Evolutionary conservation across 2,113 vertebrate genomes (phyloP).

Genomic region (Fregetta grallaria): DNA sequence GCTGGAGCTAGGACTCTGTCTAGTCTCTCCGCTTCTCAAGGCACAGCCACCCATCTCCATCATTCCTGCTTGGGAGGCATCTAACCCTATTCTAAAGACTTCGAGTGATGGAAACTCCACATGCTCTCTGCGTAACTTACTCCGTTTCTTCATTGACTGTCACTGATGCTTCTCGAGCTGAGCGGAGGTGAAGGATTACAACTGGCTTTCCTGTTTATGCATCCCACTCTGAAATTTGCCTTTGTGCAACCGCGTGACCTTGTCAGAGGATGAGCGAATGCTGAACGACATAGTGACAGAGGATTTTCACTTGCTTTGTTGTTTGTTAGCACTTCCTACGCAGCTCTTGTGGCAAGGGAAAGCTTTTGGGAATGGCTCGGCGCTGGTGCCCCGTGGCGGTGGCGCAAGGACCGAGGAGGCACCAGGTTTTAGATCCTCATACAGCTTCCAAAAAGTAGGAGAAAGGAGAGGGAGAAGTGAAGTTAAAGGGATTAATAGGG

Average conservation of each 20-base stretch:
- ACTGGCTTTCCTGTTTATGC: neutral
- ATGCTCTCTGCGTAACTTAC: neutral
- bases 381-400: neutral
- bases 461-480: neutral
- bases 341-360: neutral
- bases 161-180: neutral
- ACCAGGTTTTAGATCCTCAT: neutral
- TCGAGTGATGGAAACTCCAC: neutral
- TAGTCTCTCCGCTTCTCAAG: neutral
- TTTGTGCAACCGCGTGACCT: neutral
- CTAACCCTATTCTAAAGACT: neutral
- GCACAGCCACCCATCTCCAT: neutral
- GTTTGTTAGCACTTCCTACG: neutral
- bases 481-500: neutral
- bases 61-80: neutral
- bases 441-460: neutral
- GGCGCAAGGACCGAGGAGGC: too few relatives aligned
- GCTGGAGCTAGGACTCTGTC: fast-evolving
- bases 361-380: neutral
- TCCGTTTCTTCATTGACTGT: neutral
- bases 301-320: neutral
- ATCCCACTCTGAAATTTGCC: neutral
- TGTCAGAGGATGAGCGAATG: neutral
- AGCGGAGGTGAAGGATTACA: neutral
- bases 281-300: neutral